These are phyloP conservation scores for Callionymus lyra DNA, from an alignment of 2,113 vertebrate genomes.

Conservation along the genomic window DNA sequence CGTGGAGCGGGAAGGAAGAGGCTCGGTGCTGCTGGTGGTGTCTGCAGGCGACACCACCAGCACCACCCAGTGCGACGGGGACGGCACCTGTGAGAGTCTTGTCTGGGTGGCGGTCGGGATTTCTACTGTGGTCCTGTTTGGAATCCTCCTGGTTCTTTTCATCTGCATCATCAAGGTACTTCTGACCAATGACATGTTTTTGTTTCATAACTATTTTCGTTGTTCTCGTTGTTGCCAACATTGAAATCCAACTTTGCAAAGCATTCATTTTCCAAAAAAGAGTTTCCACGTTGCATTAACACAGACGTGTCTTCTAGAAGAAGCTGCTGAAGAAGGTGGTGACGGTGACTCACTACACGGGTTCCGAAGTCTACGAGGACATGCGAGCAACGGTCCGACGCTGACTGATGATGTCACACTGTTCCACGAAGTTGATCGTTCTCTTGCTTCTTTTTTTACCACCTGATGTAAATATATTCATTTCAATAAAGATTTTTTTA, in stretches of 20 bases:
- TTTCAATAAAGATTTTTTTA: background rate
- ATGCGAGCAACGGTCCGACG: constrained; percentile 41
- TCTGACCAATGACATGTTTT: background rate
- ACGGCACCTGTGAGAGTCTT: fast-evolving
- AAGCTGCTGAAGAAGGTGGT: background rate
- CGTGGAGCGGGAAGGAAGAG: fast-evolving
- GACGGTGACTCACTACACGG: background rate
- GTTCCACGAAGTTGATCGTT: background rate
- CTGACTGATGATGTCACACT: constrained; percentile 14
- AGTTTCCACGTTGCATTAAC: background rate
- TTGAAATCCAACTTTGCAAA: background rate
- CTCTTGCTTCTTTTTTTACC: background rate
- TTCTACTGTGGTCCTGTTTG: constrained; percentile 7
- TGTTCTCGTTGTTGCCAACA: background rate
- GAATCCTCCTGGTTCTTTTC: background rate
- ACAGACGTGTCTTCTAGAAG: constrained; percentile 4
- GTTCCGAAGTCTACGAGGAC: constrained; percentile 55
- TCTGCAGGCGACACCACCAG: constrained; percentile 10
- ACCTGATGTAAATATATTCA: background rate
- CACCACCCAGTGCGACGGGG: background rate
- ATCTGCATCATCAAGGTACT: constrained; percentile 35
- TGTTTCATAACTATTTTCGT: background rate
- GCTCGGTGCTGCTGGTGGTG: constrained; percentile 41
- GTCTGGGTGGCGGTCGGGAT: constrained; percentile 8
- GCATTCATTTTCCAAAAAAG: too few species aligned